Base-by-base conservation (phyloP, 2,797 vertebrate genomes). In the Vespertilio murinus region DNA sequence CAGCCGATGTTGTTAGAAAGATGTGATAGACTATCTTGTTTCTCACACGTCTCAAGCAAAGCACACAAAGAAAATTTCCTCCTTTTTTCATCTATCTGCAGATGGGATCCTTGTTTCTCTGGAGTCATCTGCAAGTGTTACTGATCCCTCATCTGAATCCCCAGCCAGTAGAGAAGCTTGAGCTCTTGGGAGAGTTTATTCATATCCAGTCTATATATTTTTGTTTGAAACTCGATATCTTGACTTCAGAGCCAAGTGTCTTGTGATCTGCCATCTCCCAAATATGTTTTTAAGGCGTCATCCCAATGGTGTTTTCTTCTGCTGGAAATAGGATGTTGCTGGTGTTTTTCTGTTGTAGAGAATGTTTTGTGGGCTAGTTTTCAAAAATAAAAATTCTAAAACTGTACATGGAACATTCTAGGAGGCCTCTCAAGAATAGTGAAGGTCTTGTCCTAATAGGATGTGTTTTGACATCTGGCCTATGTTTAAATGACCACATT, bases 371-470 rank as follows among this genome's bases (percentile, higher is more conserved):
- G 82, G 94, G 95, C 96, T 94, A 97, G 94, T 92, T 97, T 97
- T 97, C 93, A 96, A 93, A 97, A 98, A 97, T 97, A 98, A 97
- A 97, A 95, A 64, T 83, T 90, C 91, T 61, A 95, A 97, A 97
- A 93, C 86, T 94, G 93, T 94, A 95, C 96, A 91, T 64, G 93
- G 95, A 96, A 95, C 22, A 40, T 94, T 97, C 95, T 95, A 96
- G 93, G 91, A 98, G 95, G 95, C 93, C 96, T 97, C 92, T 97
- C 74, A 96, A 95, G 96, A 97, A 97, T 96, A 85, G 92, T 92
- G 93, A 97, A 96, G 96, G 54, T 33, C 96, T 95, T 78, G 17
- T 91, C 54, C 42, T 56, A 52, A 23, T 42, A 80, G 47, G 54
- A 33, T 83, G 75, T 77, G 18, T 73, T 17, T 88, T 83, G 89